phyloP scores from a whole-genome alignment of 2,888 invertebrate species.

The Andrena minutula region DNA sequence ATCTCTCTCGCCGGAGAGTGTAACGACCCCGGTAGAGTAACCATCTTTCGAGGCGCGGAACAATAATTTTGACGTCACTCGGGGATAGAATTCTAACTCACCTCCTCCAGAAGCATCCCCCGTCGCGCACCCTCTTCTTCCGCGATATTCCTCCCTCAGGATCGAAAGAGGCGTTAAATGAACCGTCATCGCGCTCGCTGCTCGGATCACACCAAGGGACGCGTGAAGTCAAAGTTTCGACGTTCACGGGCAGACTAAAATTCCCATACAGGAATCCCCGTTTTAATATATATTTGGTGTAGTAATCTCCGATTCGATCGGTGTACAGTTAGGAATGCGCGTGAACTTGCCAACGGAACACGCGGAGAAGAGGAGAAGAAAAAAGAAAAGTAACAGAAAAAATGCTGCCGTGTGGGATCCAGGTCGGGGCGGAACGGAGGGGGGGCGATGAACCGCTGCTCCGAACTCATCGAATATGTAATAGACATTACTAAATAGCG shows the following conservation, averaged over 20 bases:
- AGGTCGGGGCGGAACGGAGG: constrained; percentile 29
- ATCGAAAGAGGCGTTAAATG: neutral
- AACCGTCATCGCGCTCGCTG: neutral
- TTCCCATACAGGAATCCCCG: constrained; percentile 45
- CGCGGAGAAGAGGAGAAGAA: constrained; percentile 39
- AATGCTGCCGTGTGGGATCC: constrained; percentile 32
- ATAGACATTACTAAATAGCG: constrained; percentile 45
- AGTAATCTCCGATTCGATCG: constrained; percentile 66
- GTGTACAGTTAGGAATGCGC: constrained; percentile 78
- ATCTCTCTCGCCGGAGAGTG: neutral
- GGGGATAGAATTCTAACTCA: constrained; percentile 10
- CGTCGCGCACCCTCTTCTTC: too few species aligned
- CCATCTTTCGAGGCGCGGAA: neutral
- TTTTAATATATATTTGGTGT: constrained; percentile 76
- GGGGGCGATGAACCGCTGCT: constrained; percentile 36
- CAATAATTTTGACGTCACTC: neutral
- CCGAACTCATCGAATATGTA: constrained; percentile 55
- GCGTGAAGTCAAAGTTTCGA: constrained; percentile 1
- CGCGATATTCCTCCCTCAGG: neutral
- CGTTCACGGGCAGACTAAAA: constrained; percentile 69
- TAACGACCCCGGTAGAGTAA: neutral
- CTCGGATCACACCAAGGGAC: neutral
- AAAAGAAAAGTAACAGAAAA: constrained; percentile 58
- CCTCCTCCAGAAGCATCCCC: neutral
- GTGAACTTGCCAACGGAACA: constrained; percentile 51